Base-by-base conservation (phyloP, 2,113 vertebrate species). In the Stictonetta naevosa region DNA sequence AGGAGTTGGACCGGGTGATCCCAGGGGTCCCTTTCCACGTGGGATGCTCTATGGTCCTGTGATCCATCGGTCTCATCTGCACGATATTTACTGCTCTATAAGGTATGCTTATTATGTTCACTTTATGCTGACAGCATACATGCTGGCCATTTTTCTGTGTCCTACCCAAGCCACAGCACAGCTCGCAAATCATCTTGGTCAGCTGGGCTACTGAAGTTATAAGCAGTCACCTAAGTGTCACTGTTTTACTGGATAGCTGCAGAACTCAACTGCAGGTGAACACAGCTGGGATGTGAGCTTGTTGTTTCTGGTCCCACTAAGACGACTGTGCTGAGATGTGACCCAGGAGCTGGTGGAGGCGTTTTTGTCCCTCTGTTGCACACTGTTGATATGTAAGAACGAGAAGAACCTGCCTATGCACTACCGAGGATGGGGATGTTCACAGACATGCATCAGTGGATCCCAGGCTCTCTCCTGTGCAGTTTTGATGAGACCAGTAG, bases 21-120 rank as follows among this genome's bases (percentile, higher is more conserved):
- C 46, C 21, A 11, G 20, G 46, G 46, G 46, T 48, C 46, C 46
- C 46, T 48, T 48, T 21, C 46, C 11, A 48, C 46, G 4, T 11
- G 46, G 46, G 46, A 10, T 48, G 46, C 22, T 48, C 46, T 21
- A 48, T 18, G 21, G 46, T 11, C 21, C 46, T 48, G 21, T 48
- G 46, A 38, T 72, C 66, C 58, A 40, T n/a, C 0, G 0, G 7
- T n/a, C 48, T 64, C 18, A 46, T 3, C 34, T 0, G 1, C 25
- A 26, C 29, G n/a, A 3, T 33, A 4, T 58, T 44, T 53, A 33
- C 11, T 20, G 6, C 50, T 66, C 50, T 9, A 3, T 9, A 34
- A 42, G 52, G 13, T 20, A 42, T 7, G 25, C 12, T 88, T 38
- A 25, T 34, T 16, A 40, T 29, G 50, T 58, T 66, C 31, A 16